Percentiles rank a stretch among this genome's conserved stretches.
These are phyloP conservation scores for Lordiphosa collinella DNA, from an alignment of 1,140 invertebrate genomes.

Conservation along the genomic window DNA sequence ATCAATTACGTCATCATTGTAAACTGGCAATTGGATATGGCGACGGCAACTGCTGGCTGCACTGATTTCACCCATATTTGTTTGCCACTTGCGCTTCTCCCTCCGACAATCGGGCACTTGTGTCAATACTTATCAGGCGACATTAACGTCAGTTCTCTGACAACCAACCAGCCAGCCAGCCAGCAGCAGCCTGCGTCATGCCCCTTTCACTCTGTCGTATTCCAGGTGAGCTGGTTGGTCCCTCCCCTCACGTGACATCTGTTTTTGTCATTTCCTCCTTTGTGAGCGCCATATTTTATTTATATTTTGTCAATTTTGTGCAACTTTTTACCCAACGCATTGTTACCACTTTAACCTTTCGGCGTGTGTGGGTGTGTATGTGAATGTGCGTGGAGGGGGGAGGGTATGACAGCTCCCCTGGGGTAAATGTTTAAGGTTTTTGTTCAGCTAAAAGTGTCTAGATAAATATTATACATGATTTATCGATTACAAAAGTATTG, in stretches of 20 bases:
- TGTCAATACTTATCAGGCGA: constrained; percentile 70
- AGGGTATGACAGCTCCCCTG: neutral
- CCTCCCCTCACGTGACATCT: constrained; percentile 41
- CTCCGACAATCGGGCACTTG: constrained; percentile 23
- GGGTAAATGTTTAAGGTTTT: neutral
- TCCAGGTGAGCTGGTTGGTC: neutral
- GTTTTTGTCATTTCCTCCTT: constrained; percentile 46
- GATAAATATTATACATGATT: neutral
- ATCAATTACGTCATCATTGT: constrained; percentile 78
- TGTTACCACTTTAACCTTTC: constrained; percentile 20
- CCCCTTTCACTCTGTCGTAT: neutral
- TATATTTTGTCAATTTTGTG: constrained; percentile 74
- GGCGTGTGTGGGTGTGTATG: neutral
- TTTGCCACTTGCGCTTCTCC: constrained; percentile 4
- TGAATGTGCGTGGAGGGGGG: neutral
- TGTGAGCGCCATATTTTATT: constrained; percentile 68
- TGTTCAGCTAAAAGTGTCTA: neutral
- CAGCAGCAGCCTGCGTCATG: neutral
- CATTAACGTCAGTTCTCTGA: constrained; percentile 61
- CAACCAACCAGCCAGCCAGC: neutral
- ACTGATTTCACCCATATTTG: constrained; percentile 22
- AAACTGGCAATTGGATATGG: constrained; percentile 61
- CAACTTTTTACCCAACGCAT: constrained; percentile 52
- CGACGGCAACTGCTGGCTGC: constrained; percentile 8
- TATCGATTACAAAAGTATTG: neutral